A percentile compares a stretch with the other conserved stretches of the same genome.
Conservation (phyloP, 2,113 vertebrate species). For the Triplophysa rosa region DNA sequence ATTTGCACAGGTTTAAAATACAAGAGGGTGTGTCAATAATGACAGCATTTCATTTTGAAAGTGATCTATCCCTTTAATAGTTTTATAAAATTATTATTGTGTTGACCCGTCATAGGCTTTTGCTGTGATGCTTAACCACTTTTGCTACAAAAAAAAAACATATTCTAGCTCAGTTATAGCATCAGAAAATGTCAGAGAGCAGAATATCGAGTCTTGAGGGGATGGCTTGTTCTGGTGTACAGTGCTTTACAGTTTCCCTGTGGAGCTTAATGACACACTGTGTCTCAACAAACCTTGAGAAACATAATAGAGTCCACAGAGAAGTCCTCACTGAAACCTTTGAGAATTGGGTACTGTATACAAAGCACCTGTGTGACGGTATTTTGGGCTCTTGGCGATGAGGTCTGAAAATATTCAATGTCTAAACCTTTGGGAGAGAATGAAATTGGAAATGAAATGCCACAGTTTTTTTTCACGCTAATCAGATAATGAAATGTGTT, state of each 20-base stretch:
- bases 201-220: slow-evolving; percentile 1
- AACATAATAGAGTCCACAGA: slow-evolving; percentile 11
- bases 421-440: neutral
- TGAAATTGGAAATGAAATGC: neutral
- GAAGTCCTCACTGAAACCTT: neutral
- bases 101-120: too few species aligned
- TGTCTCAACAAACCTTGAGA: slow-evolving; percentile 17
- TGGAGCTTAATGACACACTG: slow-evolving; percentile 13
- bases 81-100: too few species aligned
- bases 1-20: too few species aligned
- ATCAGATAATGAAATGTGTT: slow-evolving; percentile 31
- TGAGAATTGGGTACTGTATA: neutral
- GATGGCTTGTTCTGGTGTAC: neutral
- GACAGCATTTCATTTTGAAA: too few species aligned
- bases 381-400: neutral
- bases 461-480: neutral
- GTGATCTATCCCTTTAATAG: too few species aligned
- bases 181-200: neutral
- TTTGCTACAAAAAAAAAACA: too few species aligned
- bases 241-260: neutral
- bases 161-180: neutral
- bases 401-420: slow-evolving; percentile 4
- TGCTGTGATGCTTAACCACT: too few species aligned
- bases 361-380: neutral
- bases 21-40: too few species aligned